These are phyloP conservation scores for Xanthorhoe spadicearia DNA, from an alignment of 2,888 invertebrate genomes.

Conservation along the genomic window DNA sequence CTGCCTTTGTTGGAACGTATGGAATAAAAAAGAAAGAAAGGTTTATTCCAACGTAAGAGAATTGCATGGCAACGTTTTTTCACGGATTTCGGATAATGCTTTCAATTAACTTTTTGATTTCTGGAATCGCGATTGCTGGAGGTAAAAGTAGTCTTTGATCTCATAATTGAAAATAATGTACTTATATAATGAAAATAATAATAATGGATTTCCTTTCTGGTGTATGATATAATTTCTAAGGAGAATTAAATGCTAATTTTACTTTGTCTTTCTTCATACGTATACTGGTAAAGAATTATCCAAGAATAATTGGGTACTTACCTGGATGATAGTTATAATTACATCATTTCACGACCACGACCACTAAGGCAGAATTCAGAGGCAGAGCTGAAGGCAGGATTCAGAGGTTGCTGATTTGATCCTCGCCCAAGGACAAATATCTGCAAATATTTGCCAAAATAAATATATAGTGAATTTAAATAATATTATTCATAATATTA, in stretches of 20 bases:
- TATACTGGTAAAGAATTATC: too few relatives aligned
- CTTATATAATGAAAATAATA: constrained; percentile 2
- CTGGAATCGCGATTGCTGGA: constrained; percentile 12
- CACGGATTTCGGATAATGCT: constrained; percentile 18
- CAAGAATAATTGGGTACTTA: too few relatives aligned
- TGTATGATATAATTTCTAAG: background rate
- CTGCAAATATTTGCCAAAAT: too few relatives aligned
- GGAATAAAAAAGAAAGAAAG: constrained; percentile 49
- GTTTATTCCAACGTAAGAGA: constrained; percentile 37
- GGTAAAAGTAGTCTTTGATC: constrained; percentile 12
- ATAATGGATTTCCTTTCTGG: background rate
- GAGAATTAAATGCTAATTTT: background rate
- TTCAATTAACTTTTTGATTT: constrained; percentile 20
- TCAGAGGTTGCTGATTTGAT: too few relatives aligned
- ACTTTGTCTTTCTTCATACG: background rate
- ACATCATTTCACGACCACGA: too few relatives aligned
- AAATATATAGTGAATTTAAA: too few relatives aligned
- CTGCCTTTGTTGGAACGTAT: constrained; percentile 61
- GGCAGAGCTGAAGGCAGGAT: too few relatives aligned
- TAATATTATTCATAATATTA: too few relatives aligned
- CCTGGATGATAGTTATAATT: too few relatives aligned
- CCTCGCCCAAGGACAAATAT: too few relatives aligned
- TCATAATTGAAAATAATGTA: constrained; percentile 13
- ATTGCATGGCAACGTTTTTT: constrained; percentile 26
- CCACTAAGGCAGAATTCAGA: too few relatives aligned